phyloP scores from a whole-genome alignment of 2,888 invertebrate species.

The Ennomos fuscantarius region DNA sequence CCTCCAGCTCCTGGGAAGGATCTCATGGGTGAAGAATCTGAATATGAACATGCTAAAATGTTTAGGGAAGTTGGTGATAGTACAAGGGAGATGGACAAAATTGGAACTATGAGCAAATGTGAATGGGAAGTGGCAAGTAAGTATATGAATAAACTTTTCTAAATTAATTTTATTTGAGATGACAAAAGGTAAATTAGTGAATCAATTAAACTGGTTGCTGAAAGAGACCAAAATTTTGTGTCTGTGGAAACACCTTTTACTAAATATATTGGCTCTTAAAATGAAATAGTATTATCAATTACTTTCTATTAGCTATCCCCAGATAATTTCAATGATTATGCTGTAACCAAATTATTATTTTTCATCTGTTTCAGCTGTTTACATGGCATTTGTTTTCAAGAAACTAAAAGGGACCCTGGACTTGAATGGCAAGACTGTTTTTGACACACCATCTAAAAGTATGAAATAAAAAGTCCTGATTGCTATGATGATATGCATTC shows the following conservation, averaged over 20 bases:
- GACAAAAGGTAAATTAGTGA: too few species aligned
- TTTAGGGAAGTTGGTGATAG: constrained; percentile 77
- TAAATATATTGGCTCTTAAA: too few species aligned
- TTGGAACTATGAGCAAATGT: constrained; percentile 94
- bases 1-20: constrained; percentile 86
- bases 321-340: too few species aligned
- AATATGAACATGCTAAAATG: constrained; percentile 90
- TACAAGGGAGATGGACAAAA: constrained; percentile 64
- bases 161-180: constrained; percentile 2
- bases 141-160: constrained; percentile 64
- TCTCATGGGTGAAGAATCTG: constrained; percentile 85
- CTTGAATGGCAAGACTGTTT: constrained; percentile 86
- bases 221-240: too few species aligned
- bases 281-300: too few species aligned
- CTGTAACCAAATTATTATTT: neutral
- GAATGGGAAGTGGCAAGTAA: constrained; percentile 98
- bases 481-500: too few species aligned
- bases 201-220: too few species aligned
- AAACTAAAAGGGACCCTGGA: constrained; percentile 89
- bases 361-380: constrained; percentile 87
- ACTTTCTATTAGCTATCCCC: too few species aligned
- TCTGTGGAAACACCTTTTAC: too few species aligned
- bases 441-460: constrained; percentile 42
- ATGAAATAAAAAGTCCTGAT: constrained; percentile 8
- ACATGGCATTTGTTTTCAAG: constrained; percentile 93